Base-by-base conservation (phyloP, 2,888 invertebrate genomes). In the Andricus quercusramuli region DNA sequence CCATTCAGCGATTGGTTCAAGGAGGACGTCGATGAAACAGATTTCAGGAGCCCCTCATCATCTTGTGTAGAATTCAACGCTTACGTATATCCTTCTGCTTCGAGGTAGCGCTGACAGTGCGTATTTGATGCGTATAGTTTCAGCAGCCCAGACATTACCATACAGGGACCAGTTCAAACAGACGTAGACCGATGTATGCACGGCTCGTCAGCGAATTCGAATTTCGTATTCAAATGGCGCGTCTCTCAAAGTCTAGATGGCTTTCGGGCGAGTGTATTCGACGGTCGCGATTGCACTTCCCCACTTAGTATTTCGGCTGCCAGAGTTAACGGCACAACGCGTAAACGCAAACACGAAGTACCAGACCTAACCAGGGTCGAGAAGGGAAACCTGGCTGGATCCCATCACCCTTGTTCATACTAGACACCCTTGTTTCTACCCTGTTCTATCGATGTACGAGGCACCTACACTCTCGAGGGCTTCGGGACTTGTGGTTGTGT, bases 191-290 rank as follows among this genome's bases (percentile, higher is more conserved):
- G 91, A 91, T 91, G 91, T 91, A 90, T 90, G 91, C 90, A 88
- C 51, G 88, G 90, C 90, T 91, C 91, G 91, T 91, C 91, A 91
- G 90, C 88, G 89, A 87, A 89, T 89, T 89, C 90, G 90, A 91
- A 91, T 91, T 90, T 90, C 91, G 91, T 90, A 91, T 91, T 91
- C 91, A 91, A 91, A 91, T 91, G 89, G 88, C 90, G 86, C 89
- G 86, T 88, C 88, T 88, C 88, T 85, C 85, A 70, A 82, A 85
- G 85, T 86, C 87, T 85, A 82, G 86, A 86, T 86, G 85, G 86
- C 87, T 89, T 87, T 84, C 86, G 85, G 87, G 78, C 80, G 83
- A 83, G 83, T 80, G 84, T 81, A 83, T 82, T 83, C 85, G 78
- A 83, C 83, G 86, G 84, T 87, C 86, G 88, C 89, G 83, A 87